Conservation (phyloP, 2,797 vertebrate genomes). For the Chelonia mydas region DNA sequence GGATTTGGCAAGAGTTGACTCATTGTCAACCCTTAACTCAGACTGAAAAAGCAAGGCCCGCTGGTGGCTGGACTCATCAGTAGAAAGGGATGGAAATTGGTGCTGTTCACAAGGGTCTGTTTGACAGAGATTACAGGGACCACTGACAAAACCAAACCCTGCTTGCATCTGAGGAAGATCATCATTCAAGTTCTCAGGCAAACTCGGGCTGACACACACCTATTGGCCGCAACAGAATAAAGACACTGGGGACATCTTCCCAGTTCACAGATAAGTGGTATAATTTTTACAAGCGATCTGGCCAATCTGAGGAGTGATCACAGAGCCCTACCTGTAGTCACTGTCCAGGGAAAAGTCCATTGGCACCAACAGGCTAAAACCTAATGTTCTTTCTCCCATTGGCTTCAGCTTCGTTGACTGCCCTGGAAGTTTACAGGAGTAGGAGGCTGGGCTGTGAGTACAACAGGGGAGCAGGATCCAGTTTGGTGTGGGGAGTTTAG, state of each 20-base stretch:
- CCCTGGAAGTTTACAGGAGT: not conserved
- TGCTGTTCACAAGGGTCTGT: not conserved
- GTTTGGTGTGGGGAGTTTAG: not conserved
- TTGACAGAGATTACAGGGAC: not conserved
- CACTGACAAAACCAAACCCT: not conserved
- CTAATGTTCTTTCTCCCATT: not conserved
- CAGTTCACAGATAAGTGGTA: rapidly evolving
- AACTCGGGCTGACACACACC: not conserved
- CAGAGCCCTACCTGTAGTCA: not conserved
- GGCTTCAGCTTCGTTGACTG: not conserved
- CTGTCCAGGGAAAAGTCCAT: not conserved
- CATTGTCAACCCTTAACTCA: not conserved
- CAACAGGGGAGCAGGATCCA: not conserved
- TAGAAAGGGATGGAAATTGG: not conserved
- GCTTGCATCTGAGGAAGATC: not conserved
- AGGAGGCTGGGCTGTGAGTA: not conserved
- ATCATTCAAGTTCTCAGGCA: not conserved
- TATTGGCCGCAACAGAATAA: not conserved
- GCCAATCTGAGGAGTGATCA: not conserved
- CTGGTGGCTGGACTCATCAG: not conserved
- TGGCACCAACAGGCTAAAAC: not conserved
- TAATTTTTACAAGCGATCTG: not conserved
- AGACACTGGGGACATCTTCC: not conserved
- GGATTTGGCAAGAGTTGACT: not conserved
- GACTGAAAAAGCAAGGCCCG: not conserved